Evolutionary conservation across 2,888 invertebrate genomes (phyloP).

Genomic region (Drosophila formosana): DNA sequence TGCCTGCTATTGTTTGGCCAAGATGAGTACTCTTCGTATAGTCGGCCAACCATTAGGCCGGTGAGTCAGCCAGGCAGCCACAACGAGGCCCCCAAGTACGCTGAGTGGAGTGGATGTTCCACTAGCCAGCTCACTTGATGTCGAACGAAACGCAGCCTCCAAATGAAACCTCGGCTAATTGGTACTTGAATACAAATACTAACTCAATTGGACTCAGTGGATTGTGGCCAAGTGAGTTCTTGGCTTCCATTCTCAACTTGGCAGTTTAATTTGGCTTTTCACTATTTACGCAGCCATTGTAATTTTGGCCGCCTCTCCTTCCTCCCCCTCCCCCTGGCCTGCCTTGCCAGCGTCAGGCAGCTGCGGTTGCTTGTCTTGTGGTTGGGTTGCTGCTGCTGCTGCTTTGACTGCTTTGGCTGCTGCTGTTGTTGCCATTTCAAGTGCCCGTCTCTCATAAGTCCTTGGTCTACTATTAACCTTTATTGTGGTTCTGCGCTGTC

Average conservation of each 20-base stretch:
- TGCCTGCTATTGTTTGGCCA: constrained; percentile 40
- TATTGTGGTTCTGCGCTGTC: constrained; percentile 38
- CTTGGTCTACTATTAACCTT: constrained; percentile 30
- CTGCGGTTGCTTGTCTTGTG: constrained; percentile 9
- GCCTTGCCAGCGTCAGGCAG: not conserved
- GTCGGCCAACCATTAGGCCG: constrained; percentile 18
- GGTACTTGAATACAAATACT: constrained; percentile 69
- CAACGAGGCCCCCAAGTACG: not conserved
- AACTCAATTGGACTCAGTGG: constrained; percentile 55
- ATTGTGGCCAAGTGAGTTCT: constrained; percentile 30
- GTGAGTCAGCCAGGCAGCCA: constrained; percentile 4
- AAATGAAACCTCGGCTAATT: constrained; percentile 68
- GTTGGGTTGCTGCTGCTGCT: constrained; percentile 12
- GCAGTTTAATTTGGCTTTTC: constrained; percentile 50
- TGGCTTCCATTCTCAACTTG: constrained; percentile 15
- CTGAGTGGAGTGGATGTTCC: not conserved
- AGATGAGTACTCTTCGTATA: constrained; percentile 39
- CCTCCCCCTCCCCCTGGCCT: not conserved
- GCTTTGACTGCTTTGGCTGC: constrained; percentile 4
- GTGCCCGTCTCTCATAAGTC: constrained; percentile 4
- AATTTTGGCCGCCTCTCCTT: constrained; percentile 26
- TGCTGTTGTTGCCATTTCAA: constrained; percentile 30
- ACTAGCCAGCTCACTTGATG: constrained; percentile 22
- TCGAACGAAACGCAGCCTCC: constrained; percentile 41
- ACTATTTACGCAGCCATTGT: constrained; percentile 54